Conservation (phyloP, 2,888 invertebrate species). For the Sisyra terminalis region DNA sequence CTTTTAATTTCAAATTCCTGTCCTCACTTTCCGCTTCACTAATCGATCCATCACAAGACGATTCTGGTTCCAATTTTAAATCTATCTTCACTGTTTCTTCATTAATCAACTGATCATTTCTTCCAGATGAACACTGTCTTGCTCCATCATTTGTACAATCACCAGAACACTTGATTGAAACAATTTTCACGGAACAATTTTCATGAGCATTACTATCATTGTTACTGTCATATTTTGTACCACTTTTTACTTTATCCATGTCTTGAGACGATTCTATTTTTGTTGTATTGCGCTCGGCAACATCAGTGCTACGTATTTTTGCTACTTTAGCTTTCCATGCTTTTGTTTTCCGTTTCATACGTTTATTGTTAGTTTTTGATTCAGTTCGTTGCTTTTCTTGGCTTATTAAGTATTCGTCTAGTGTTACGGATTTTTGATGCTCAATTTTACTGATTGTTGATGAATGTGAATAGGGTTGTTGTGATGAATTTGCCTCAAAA, state of each 20-base stretch:
- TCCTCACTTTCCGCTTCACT: conserved; percentile 4
- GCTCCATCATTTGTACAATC: conserved; percentile 7
- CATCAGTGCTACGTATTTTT: conserved; percentile 18
- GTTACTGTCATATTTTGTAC: not conserved
- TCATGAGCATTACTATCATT: conserved; percentile 10
- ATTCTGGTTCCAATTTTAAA: conserved; percentile 2
- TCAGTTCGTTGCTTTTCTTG: conserved; percentile 10
- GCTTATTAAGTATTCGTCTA: not conserved
- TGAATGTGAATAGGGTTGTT: not conserved
- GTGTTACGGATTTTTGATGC: not conserved
- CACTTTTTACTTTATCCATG: not conserved
- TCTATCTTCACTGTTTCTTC: conserved; percentile 2
- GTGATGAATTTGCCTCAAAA: not conserved
- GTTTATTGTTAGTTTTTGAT: conserved; percentile 14
- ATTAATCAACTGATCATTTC: conserved; percentile 9
- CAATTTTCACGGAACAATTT: not conserved
- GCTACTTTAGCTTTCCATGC: conserved; percentile 18
- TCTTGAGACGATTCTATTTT: conserved; percentile 7
- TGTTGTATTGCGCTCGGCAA: conserved; percentile 14
- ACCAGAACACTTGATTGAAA: conserved; percentile 3
- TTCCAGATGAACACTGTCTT: conserved; percentile 8
- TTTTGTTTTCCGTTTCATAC: conserved; percentile 18
- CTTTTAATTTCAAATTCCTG: not conserved
- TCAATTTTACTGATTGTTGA: not conserved
- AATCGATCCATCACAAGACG: conserved; percentile 4